A percentile compares a stretch with the other conserved stretches of the same genome.
Evolutionary conservation across 2,797 vertebrate species (phyloP).

Genomic region (Botia almorhae): DNA sequence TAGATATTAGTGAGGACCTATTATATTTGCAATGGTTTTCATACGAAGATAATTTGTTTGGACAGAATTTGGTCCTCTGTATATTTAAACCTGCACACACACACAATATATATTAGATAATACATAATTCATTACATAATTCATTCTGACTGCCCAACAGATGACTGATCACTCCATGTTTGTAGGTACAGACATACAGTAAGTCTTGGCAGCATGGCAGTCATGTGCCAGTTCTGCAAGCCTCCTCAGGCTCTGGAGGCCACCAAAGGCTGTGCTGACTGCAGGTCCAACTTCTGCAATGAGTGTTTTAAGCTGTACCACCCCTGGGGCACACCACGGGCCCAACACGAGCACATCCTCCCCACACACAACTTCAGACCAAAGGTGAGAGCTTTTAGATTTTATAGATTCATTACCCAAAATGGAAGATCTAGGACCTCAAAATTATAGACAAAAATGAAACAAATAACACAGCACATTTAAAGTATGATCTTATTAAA

Average conservation of each 20-base stretch:
- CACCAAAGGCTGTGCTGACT: constrained; percentile 95
- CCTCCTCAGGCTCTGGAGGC: constrained; percentile 89
- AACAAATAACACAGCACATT: too few species aligned
- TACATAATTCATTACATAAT: background rate
- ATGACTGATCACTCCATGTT: background rate
- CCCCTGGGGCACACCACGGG: constrained; percentile 95
- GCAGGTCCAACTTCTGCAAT: constrained; percentile 94
- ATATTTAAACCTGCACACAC: background rate
- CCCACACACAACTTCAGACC: constrained; percentile 94
- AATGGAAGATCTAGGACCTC: background rate
- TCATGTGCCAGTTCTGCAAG: constrained; percentile 96
- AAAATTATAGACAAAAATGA: too few species aligned
- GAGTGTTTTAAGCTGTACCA: constrained; percentile 98
- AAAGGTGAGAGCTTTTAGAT: constrained; percentile 78
- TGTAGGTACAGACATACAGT: constrained; percentile 87
- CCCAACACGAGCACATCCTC: constrained; percentile 93
- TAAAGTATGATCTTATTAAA: background rate
- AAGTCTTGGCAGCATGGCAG: constrained; percentile 86
- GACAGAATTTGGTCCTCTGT: too few species aligned
- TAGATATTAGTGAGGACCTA: too few species aligned
- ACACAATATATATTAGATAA: constrained; percentile 15
- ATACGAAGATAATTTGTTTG: too few species aligned
- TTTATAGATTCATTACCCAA: background rate
- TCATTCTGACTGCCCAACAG: background rate
- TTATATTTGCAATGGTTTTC: too few species aligned